Conservation (phyloP, 2,797 vertebrate genomes). For the Apogon talboti region DNA sequence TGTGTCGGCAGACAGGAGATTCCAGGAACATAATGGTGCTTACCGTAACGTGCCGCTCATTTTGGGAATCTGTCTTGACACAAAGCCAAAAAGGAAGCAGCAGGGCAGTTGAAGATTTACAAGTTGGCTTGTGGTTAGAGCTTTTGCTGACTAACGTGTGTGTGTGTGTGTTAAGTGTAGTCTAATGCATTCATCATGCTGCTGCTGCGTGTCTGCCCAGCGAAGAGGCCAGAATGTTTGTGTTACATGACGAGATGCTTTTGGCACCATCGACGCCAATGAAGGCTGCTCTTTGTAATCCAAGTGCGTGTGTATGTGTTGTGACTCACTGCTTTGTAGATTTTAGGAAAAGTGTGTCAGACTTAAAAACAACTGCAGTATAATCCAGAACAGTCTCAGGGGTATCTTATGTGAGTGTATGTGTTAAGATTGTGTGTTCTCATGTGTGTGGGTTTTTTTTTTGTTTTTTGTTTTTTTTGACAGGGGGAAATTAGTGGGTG, state of each 20-base stretch:
- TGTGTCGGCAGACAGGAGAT: slow-evolving; percentile 47
- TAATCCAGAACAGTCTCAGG: slow-evolving; percentile 31
- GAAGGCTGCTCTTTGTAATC: slow-evolving; percentile 32
- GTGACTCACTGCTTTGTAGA: slow-evolving; percentile 49
- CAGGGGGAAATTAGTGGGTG: slow-evolving; percentile 19
- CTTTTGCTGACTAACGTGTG: slow-evolving; percentile 59
- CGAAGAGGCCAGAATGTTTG: slow-evolving; percentile 21
- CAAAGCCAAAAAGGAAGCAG: slow-evolving; percentile 50
- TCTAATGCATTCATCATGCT: slow-evolving; percentile 24
- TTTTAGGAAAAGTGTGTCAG: slow-evolving; percentile 41
- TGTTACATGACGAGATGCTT: slow-evolving; percentile 20
- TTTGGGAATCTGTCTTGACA: slow-evolving; percentile 73
- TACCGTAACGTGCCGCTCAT: slow-evolving; percentile 66
- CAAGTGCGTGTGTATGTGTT: slow-evolving; percentile 32
- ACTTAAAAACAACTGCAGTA: slow-evolving; percentile 46
- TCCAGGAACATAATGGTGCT: slow-evolving; percentile 62
- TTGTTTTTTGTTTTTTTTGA: neutral
- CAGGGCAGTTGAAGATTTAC: slow-evolving; percentile 54
- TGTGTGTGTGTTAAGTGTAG: slow-evolving; percentile 5
- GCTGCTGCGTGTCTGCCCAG: slow-evolving; percentile 20
- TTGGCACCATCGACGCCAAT: slow-evolving; percentile 9
- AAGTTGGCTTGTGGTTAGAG: slow-evolving; percentile 44
- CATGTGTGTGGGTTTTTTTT: slow-evolving; percentile 12
- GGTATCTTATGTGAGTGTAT: neutral
- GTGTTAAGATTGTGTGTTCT: slow-evolving; percentile 14